These are phyloP conservation scores for Delia radicum DNA, from an alignment of 1,140 invertebrate species.

Conservation along the genomic window DNA sequence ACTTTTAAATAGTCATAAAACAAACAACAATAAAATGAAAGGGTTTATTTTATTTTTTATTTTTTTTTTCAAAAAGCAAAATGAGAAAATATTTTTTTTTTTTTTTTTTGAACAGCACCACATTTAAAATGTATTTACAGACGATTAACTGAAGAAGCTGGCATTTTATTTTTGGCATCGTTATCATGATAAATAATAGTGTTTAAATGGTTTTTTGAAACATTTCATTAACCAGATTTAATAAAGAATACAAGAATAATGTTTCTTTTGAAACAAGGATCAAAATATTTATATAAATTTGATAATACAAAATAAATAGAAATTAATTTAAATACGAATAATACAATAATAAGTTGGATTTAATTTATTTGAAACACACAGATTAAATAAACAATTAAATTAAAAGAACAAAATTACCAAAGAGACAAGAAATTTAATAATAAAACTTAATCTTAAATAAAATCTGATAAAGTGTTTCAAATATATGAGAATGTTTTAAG, in stretches of 20 bases:
- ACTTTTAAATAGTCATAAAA: not conserved
- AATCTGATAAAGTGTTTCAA: not conserved
- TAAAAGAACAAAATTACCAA: not conserved
- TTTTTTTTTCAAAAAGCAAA: not conserved
- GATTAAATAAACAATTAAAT: not conserved
- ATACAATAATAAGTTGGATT: too few species aligned
- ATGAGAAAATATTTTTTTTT: too few species aligned
- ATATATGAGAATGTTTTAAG: too few species aligned
- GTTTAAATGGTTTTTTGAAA: not conserved
- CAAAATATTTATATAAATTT: too few species aligned
- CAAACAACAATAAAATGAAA: not conserved
- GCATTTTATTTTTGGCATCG: not conserved
- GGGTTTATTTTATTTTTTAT: not conserved
- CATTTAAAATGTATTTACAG: constrained; percentile 12
- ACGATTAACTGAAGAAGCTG: not conserved
- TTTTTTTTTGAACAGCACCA: not conserved
- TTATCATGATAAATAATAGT: not conserved
- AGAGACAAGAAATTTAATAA: not conserved
- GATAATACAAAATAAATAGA: too few species aligned
- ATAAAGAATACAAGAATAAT: not conserved
- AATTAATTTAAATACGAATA: too few species aligned
- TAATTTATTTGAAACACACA: not conserved
- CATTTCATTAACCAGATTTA: not conserved
- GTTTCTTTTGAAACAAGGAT: too few species aligned
- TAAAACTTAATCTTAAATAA: not conserved